A percentile compares a stretch with the other conserved stretches of the same genome.
These are phyloP conservation scores for Drosophila pseudoobscura DNA, from an alignment of 1,140 invertebrate genomes.

Conservation along the genomic window DNA sequence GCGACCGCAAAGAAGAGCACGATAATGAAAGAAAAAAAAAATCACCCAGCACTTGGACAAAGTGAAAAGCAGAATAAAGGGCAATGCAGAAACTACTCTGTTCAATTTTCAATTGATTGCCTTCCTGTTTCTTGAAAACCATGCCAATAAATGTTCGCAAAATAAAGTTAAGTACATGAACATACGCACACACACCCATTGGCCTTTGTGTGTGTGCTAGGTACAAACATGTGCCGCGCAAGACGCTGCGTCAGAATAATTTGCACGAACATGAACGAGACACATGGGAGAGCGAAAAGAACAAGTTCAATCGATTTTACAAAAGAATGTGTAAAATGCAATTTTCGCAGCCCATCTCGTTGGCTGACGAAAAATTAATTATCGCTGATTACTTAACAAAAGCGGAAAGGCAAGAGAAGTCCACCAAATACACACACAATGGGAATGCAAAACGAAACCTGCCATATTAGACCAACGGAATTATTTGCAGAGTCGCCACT, in stretches of 20 bases:
- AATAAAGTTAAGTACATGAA: constrained; percentile 18
- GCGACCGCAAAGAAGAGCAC: constrained; percentile 52
- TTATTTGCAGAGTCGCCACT: constrained; percentile 10
- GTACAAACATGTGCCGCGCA: constrained; percentile 56
- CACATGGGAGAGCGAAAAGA: constrained; percentile 9
- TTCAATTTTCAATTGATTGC: constrained; percentile 36
- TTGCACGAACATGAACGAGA: constrained; percentile 17
- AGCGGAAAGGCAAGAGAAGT: constrained; percentile 43
- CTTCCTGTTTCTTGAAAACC: constrained; percentile 24
- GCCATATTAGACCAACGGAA: constrained; percentile 15
- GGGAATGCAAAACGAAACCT: constrained; percentile 27
- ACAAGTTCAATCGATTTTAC: constrained; percentile 63
- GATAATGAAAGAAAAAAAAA: constrained; percentile 55
- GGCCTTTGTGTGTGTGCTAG: constrained; percentile 10
- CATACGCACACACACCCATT: constrained; percentile 11
- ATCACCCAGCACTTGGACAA: constrained; percentile 42
- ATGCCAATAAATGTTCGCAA: constrained; percentile 13
- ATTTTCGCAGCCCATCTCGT: constrained; percentile 5
- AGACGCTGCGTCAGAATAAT: constrained; percentile 52
- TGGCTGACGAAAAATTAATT: constrained; percentile 32
- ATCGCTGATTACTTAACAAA: constrained; percentile 70
- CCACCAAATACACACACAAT: constrained; percentile 50
- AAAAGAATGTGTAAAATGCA: constrained; percentile 7
- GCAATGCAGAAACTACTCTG: constrained; percentile 28
- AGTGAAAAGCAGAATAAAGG: constrained; percentile 51